phyloP scores from a whole-genome alignment of 2,113 vertebrate genomes.

The Microtus oregoni region DNA sequence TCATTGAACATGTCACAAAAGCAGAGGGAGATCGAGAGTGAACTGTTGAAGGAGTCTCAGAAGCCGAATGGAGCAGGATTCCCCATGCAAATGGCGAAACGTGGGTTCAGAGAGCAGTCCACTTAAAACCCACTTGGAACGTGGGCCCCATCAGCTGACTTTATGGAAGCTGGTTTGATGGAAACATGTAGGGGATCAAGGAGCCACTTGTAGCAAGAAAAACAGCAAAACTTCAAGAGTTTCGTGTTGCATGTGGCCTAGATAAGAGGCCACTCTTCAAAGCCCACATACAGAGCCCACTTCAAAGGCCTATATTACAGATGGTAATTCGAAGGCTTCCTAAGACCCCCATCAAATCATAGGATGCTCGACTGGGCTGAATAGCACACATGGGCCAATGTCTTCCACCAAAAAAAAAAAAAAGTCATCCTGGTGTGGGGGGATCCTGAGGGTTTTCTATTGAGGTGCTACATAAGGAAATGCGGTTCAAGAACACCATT shows the following conservation, averaged over 20 bases:
- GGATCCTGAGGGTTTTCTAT: neutral
- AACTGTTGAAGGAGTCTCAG: neutral
- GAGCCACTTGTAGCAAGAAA: neutral
- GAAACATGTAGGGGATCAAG: conserved; percentile 38
- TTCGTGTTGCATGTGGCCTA: no score
- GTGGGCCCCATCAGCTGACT: neutral
- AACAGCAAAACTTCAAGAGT: no score
- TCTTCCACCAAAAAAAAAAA: neutral
- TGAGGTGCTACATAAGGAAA: neutral
- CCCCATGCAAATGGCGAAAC: neutral
- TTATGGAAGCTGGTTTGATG: neutral
- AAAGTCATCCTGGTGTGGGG: neutral
- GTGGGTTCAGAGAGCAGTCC: neutral
- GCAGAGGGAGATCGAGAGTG: neutral
- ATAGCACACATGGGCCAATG: neutral
- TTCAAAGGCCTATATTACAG: neutral
- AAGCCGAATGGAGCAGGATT: neutral
- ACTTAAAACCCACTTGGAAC: neutral
- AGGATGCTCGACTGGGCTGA: neutral
- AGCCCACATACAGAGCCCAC: neutral
- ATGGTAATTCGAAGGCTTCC: neutral
- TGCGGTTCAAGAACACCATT: neutral
- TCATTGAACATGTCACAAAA: neutral
- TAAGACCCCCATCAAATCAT: neutral
- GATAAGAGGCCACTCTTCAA: neutral